A percentile compares a stretch with the other conserved stretches of the same genome.
These are phyloP conservation scores for Lates japonicus DNA, from an alignment of 2,797 vertebrate species.

Conservation along the genomic window DNA sequence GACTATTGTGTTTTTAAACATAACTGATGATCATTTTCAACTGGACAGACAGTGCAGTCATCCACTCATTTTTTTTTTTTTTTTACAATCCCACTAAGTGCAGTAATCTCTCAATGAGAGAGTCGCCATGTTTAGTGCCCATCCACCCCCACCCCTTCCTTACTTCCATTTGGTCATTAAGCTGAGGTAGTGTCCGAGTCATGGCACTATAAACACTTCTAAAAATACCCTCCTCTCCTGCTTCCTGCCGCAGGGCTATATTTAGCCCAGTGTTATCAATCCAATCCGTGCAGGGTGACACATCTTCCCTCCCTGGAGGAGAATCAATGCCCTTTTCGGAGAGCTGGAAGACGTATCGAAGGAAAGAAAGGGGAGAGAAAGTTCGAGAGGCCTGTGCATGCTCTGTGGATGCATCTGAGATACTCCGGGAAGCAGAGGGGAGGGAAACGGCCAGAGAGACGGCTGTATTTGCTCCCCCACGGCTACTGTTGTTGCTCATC, in stretches of 20 bases:
- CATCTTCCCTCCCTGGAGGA: constrained; percentile 64
- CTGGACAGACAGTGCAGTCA: constrained; percentile 28
- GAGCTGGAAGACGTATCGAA: constrained; percentile 57
- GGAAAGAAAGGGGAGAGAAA: constrained; percentile 29
- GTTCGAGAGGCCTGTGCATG: constrained; percentile 57
- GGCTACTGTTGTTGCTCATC: constrained; percentile 64
- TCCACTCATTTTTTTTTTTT: constrained; percentile 17
- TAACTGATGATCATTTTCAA: constrained; percentile 55
- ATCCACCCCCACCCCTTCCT: constrained; percentile 7
- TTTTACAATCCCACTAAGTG: constrained; percentile 67
- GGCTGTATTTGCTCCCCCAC: constrained; percentile 54
- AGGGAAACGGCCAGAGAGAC: constrained; percentile 29
- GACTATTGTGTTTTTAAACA: constrained; percentile 49
- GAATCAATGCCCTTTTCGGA: constrained; percentile 78
- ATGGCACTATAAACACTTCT: constrained; percentile 80
- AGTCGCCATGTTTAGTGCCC: constrained; percentile 33
- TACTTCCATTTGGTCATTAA: constrained; percentile 68
- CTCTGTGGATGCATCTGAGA: constrained; percentile 38
- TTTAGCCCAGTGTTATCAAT: constrained; percentile 86
- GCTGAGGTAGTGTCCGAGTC: constrained; percentile 67
- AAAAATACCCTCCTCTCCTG: constrained; percentile 81
- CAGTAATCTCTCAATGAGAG: constrained; percentile 56
- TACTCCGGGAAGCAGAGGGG: constrained; percentile 39
- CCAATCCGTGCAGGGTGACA: constrained; percentile 79
- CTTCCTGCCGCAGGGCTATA: constrained; percentile 84